These are phyloP conservation scores for Plumapathes pennacea DNA, from an alignment of 92 coral and sea anemone species.

Conservation along the genomic window DNA sequence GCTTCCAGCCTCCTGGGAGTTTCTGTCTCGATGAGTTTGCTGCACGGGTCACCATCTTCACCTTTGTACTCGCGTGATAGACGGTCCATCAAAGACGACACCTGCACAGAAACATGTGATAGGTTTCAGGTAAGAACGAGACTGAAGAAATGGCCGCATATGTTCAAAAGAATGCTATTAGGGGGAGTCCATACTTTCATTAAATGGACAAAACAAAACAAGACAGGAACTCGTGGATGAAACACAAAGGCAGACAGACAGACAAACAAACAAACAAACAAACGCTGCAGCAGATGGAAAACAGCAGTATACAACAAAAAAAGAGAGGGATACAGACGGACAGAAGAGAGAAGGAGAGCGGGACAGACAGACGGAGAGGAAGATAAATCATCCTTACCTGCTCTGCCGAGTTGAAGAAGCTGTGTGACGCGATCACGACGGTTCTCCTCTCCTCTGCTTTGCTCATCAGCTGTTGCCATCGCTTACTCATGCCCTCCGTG, in stretches of 20 bases:
- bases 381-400: slow-evolving; percentile 62
- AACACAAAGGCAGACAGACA: too few relatives aligned
- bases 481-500: slow-evolving; percentile 77
- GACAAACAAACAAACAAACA: too few relatives aligned
- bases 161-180: too few relatives aligned
- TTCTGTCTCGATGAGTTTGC: slow-evolving; percentile 79
- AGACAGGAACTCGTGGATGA: too few relatives aligned
- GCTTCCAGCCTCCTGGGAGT: slow-evolving; percentile 71
- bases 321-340: too few relatives aligned
- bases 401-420: slow-evolving; percentile 93
- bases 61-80: slow-evolving; percentile 70
- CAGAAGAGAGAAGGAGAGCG: too few relatives aligned
- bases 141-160: too few relatives aligned
- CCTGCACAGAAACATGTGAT: slow-evolving; percentile 31
- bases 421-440: slow-evolving; percentile 76
- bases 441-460: slow-evolving; percentile 83
- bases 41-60: slow-evolving; percentile 96
- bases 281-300: too few relatives aligned
- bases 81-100: slow-evolving; percentile 73
- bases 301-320: too few relatives aligned
- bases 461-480: slow-evolving; percentile 95
- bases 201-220: too few relatives aligned
- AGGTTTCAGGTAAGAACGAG: background rate
- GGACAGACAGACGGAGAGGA: too few relatives aligned
- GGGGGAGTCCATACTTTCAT: too few relatives aligned